Evolutionary conservation across 2,888 invertebrate species (phyloP).

Genomic region (Calameuta filiformis): DNA sequence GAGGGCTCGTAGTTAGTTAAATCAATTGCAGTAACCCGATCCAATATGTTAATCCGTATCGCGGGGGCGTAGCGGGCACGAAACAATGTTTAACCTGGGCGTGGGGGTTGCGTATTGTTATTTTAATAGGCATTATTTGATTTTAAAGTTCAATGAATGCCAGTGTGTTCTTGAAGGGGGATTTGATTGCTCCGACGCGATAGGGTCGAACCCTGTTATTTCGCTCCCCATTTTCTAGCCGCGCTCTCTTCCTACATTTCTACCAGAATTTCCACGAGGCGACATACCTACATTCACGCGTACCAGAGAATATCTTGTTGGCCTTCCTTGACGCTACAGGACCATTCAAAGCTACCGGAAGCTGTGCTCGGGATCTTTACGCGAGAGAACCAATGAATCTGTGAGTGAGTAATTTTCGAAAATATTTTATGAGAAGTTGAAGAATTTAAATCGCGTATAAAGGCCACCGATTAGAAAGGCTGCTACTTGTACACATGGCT

Average conservation of each 20-base stretch:
- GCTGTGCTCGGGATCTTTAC: background rate
- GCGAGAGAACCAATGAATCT: background rate
- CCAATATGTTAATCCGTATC: conserved; percentile 60
- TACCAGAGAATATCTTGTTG: background rate
- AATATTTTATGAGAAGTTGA: background rate
- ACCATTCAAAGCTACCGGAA: background rate
- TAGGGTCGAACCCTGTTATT: conserved; percentile 63
- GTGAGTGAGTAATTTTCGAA: background rate
- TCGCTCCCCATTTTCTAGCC: conserved; percentile 39
- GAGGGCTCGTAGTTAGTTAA: conserved; percentile 38
- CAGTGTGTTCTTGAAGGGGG: conserved; percentile 56
- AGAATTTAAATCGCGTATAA: background rate
- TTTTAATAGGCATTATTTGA: conserved; percentile 66
- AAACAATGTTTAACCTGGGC: conserved; percentile 64
- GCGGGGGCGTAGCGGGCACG: conserved; percentile 45
- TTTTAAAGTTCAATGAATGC: conserved; percentile 66
- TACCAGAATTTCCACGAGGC: background rate
- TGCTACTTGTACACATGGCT: background rate
- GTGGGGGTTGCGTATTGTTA: conserved; percentile 61
- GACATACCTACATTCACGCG: conserved; percentile 1
- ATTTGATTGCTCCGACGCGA: conserved; percentile 61
- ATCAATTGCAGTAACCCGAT: conserved; percentile 65
- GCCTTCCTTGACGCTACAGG: background rate
- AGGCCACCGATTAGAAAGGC: background rate
- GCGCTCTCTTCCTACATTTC: conserved; percentile 10